Conservation (phyloP, 2,888 invertebrate genomes). For the Cyrtodaria siliqua region DNA sequence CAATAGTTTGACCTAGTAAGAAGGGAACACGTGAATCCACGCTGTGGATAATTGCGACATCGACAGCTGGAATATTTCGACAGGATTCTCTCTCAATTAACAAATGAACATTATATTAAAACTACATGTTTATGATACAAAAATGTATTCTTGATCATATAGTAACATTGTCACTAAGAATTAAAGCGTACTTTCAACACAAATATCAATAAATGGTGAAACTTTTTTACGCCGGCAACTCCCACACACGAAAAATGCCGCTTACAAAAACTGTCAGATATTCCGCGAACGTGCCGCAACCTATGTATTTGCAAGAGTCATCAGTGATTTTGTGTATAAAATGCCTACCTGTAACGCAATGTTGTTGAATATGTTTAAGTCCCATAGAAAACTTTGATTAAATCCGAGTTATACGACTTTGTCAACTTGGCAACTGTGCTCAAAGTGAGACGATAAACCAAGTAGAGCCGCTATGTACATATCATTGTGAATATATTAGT, state of each 20-base stretch:
- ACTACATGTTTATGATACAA: conserved; percentile 14
- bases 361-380: conserved; percentile 31
- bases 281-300: conserved; percentile 38
- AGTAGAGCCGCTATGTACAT: conserved; percentile 52
- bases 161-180: conserved; percentile 27
- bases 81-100: conserved; percentile 14
- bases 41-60: conserved; percentile 14
- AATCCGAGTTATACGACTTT: conserved; percentile 11
- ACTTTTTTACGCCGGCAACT: conserved; percentile 37
- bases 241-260: conserved; percentile 58
- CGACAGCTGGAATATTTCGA: conserved; percentile 30
- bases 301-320: background rate
- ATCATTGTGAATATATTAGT: conserved; percentile 63
- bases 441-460: conserved; percentile 49
- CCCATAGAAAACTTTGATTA: conserved; percentile 25
- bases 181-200: conserved; percentile 46
- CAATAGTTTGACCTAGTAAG: conserved; percentile 44
- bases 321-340: background rate
- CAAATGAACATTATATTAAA: conserved; percentile 20
- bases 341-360: conserved; percentile 37
- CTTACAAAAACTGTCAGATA: conserved; percentile 44
- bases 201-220: conserved; percentile 5
- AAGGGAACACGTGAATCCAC: conserved; percentile 37
- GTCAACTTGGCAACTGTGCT: conserved; percentile 39
- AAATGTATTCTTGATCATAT: conserved; percentile 17